Evolutionary conservation across 2,888 invertebrate species (phyloP).

Genomic region (Acleris cristana): DNA sequence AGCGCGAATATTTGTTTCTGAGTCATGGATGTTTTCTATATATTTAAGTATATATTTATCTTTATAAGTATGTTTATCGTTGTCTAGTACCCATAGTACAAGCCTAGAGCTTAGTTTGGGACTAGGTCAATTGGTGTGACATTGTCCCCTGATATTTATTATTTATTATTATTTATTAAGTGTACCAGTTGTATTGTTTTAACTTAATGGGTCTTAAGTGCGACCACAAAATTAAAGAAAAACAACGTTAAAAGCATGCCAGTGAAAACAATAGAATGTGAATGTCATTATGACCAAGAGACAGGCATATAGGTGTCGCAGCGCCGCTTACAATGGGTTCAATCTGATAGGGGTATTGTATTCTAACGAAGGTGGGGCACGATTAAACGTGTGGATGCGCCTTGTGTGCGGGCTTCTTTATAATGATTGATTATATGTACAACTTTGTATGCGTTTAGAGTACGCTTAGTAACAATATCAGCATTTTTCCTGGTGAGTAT

Average conservation of each 20-base stretch:
- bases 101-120: no score
- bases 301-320: conserved; percentile 39
- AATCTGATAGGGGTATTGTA: conserved; percentile 65
- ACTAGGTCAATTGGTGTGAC: no score
- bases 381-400: conserved; percentile 65
- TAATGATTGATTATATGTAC: conserved; percentile 21
- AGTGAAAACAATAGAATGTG: conserved; percentile 57
- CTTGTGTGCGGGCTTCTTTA: conserved; percentile 44
- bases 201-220: no score
- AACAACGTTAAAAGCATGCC: conserved; percentile 8
- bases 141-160: no score
- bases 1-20: no score
- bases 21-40: no score
- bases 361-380: conserved; percentile 69
- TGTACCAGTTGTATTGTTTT: no score
- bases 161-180: no score
- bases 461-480: conserved; percentile 1
- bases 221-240: not conserved
- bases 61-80: no score
- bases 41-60: no score
- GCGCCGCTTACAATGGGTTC: conserved; percentile 59
- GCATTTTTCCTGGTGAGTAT: conserved; percentile 10
- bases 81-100: no score
- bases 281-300: conserved; percentile 55
- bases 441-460: conserved; percentile 15